Evolutionary conservation across 2,797 vertebrate species (phyloP).

Genomic region (Alauda arvensis): DNA sequence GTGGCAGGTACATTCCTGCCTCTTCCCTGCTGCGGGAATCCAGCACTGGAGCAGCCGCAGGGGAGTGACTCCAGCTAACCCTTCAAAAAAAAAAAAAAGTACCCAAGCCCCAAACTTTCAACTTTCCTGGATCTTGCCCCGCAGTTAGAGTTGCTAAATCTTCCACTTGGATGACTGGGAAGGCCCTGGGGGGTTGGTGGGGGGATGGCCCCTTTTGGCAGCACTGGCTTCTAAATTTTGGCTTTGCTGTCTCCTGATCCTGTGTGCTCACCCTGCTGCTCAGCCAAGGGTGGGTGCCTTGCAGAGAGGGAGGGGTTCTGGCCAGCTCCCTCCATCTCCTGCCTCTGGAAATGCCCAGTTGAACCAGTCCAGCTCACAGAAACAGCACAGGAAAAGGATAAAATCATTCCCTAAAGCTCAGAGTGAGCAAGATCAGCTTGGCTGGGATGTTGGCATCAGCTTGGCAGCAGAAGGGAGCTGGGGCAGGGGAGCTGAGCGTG

Average conservation of each 20-base stretch:
- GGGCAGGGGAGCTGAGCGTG: not conserved
- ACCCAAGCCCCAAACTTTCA: not conserved
- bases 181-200: not conserved
- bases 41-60: not conserved
- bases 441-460: not conserved
- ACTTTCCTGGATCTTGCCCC: not conserved
- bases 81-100: not conserved
- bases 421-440: not conserved
- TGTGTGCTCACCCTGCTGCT: accelerated
- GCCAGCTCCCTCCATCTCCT: not conserved
- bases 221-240: not conserved
- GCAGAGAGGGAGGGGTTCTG: not conserved
- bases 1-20: constrained; percentile 55
- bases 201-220: constrained; percentile 11
- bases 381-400: accelerated
- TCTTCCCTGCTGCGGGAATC: not conserved
- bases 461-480: not conserved
- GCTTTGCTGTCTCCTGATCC: not conserved
- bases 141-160: not conserved
- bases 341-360: not conserved
- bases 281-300: not conserved
- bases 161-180: not conserved
- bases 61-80: constrained; percentile 14
- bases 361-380: not conserved
- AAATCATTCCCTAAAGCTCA: not conserved